phyloP scores from a whole-genome alignment of 2,113 vertebrate genomes.

The Crotalus tigris region DNA sequence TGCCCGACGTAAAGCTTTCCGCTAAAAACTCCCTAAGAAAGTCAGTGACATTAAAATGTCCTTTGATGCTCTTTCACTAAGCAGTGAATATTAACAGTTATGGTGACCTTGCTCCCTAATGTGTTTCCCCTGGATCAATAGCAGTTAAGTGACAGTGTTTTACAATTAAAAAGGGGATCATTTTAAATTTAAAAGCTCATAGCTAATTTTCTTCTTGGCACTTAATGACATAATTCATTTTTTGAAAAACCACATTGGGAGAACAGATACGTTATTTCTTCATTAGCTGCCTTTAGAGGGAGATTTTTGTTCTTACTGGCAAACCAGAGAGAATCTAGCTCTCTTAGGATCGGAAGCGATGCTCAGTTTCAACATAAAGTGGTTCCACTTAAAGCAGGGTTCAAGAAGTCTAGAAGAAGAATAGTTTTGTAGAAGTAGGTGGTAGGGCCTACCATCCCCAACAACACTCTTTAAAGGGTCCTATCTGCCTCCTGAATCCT shows the following conservation, averaged over 20 bases:
- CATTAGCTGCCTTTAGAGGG: slow-evolving; percentile 37
- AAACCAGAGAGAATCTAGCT: not conserved
- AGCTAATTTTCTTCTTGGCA: slow-evolving; percentile 81
- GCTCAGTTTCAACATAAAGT: slow-evolving; percentile 8
- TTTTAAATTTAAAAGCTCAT: slow-evolving; percentile 82
- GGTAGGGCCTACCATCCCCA: not conserved
- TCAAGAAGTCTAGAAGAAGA: not conserved
- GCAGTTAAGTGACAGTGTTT: slow-evolving; percentile 98
- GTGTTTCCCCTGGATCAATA: slow-evolving; percentile 96
- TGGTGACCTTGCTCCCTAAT: slow-evolving; percentile 97
- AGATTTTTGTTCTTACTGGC: slow-evolving; percentile 48
- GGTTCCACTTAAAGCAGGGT: not conserved
- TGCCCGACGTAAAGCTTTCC: slow-evolving; percentile 82
- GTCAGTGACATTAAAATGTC: slow-evolving; percentile 99
- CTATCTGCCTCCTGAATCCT: not conserved
- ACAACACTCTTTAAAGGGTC: not conserved
- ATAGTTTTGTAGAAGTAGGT: not conserved
- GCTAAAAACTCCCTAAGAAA: slow-evolving; percentile 98
- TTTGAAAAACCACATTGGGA: slow-evolving; percentile 76
- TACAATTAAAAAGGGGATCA: slow-evolving; percentile 94
- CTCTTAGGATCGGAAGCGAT: slow-evolving; percentile 41
- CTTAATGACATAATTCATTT: slow-evolving; percentile 79
- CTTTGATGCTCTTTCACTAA: slow-evolving; percentile 99
- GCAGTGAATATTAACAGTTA: slow-evolving; percentile 98
- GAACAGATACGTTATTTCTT: slow-evolving; percentile 60